These are phyloP conservation scores for Acinonyx jubatus DNA, from an alignment of 2,113 vertebrate species.

Conservation along the genomic window DNA sequence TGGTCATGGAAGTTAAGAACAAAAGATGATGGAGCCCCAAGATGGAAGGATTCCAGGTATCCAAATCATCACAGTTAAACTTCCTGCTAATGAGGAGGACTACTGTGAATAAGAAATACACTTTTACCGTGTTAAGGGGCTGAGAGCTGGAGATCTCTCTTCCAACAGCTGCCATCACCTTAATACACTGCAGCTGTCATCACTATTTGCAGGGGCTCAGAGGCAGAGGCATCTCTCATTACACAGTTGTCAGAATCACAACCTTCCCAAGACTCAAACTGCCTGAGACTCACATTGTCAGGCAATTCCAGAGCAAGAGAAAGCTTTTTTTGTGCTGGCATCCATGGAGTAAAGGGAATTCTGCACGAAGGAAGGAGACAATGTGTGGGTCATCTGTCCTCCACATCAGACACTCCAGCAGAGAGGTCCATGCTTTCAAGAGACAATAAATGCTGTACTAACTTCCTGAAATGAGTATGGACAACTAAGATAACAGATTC, in stretches of 20 bases:
- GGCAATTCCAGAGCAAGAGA: background rate
- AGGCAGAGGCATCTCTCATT: conserved; percentile 13
- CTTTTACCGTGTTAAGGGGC: background rate
- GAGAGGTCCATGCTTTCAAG: background rate
- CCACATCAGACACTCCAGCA: background rate
- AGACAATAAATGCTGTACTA: background rate
- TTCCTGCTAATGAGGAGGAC: background rate
- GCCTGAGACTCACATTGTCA: background rate
- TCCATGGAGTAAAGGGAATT: conserved; percentile 18
- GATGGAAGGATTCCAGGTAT: background rate
- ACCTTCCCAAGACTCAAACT: conserved; percentile 8
- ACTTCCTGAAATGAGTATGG: background rate
- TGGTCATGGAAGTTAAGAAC: background rate
- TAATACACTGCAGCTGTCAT: conserved; percentile 11
- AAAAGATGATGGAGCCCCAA: background rate
- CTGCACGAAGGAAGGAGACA: background rate
- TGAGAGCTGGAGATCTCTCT: conserved; percentile 36
- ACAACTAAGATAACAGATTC: background rate
- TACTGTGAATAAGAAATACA: background rate
- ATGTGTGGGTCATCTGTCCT: background rate
- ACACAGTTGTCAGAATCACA: conserved; percentile 44
- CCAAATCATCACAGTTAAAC: background rate
- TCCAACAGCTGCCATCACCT: background rate
- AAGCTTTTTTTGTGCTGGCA: conserved; percentile 4
- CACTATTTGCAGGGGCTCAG: conserved; percentile 22